These are phyloP conservation scores for Eurytoma californica DNA, from an alignment of 2,888 invertebrate genomes.

Conservation along the genomic window DNA sequence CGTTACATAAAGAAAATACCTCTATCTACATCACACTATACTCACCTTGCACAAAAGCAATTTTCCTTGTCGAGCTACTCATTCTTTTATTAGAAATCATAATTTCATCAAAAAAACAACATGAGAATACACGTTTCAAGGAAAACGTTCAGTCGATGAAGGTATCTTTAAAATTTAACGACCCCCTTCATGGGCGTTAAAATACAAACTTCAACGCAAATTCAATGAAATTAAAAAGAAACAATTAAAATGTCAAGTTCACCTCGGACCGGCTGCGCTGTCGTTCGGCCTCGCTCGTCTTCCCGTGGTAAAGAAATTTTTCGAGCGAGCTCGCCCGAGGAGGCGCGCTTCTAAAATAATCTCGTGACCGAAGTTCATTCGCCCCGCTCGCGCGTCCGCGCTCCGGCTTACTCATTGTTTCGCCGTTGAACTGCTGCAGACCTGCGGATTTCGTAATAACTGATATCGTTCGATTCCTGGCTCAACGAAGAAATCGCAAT, in stretches of 20 bases:
- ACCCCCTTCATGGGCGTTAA: not conserved
- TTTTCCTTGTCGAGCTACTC: not conserved
- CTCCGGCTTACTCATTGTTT: constrained; percentile 22
- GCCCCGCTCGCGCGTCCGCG: not conserved
- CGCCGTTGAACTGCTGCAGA: not conserved
- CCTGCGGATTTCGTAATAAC: not conserved
- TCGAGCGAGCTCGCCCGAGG: not conserved
- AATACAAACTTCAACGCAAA: too few species aligned
- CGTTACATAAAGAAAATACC: not conserved
- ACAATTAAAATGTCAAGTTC: not conserved
- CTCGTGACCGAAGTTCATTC: constrained; percentile 28
- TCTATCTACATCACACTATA: not conserved
- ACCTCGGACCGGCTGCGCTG: not conserved
- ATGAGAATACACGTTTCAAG: not conserved
- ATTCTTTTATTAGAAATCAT: not conserved
- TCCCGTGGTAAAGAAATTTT: not conserved
- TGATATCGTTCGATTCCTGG: not conserved
- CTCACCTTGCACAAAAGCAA: not conserved
- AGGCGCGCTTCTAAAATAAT: constrained; percentile 13
- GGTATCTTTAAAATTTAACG: not conserved
- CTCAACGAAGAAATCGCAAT: not conserved
- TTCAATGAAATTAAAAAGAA: too few species aligned
- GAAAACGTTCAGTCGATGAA: not conserved
- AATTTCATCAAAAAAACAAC: not conserved
- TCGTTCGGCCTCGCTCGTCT: not conserved